Conservation (phyloP, 2,888 invertebrate genomes). For the Patella caerulea region DNA sequence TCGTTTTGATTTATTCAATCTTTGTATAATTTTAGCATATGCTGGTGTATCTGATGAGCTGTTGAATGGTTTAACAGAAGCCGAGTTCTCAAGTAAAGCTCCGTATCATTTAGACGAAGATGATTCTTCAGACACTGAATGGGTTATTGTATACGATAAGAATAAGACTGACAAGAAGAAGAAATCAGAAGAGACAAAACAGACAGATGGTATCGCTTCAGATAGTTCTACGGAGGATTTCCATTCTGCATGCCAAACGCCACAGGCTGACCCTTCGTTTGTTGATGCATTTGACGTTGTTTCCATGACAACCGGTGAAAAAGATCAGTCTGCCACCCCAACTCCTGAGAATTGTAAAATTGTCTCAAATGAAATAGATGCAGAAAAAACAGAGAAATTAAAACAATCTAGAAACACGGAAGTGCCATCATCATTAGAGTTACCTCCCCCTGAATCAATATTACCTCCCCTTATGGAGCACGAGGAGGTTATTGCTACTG, state of each 20-base stretch:
- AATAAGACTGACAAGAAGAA: neutral
- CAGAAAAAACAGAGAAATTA: too few relatives aligned
- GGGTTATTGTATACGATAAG: slow-evolving; percentile 29
- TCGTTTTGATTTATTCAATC: neutral
- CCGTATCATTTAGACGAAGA: slow-evolving; percentile 11
- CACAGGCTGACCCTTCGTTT: neutral
- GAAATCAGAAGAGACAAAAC: neutral
- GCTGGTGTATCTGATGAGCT: slow-evolving; percentile 67
- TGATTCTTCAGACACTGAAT: slow-evolving; percentile 26
- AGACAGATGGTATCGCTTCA: neutral
- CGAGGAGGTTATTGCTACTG: too few relatives aligned
- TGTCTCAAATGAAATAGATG: too few relatives aligned
- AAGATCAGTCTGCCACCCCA: too few relatives aligned
- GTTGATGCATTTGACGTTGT: too few relatives aligned
- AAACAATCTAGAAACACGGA: too few relatives aligned
- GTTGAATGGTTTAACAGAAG: slow-evolving; percentile 28
- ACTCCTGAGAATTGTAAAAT: too few relatives aligned
- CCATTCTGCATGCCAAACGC: neutral
- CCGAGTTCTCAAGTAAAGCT: slow-evolving; percentile 26
- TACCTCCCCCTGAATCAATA: too few relatives aligned
- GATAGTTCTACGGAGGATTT: slow-evolving; percentile 17
- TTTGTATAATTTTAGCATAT: slow-evolving; percentile 69
- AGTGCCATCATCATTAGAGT: too few relatives aligned
- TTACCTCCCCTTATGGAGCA: too few relatives aligned
- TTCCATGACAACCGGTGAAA: too few relatives aligned